These are phyloP conservation scores for Epizoanthus scotinus DNA, from an alignment of 92 coral and sea anemone genomes.

Conservation along the genomic window DNA sequence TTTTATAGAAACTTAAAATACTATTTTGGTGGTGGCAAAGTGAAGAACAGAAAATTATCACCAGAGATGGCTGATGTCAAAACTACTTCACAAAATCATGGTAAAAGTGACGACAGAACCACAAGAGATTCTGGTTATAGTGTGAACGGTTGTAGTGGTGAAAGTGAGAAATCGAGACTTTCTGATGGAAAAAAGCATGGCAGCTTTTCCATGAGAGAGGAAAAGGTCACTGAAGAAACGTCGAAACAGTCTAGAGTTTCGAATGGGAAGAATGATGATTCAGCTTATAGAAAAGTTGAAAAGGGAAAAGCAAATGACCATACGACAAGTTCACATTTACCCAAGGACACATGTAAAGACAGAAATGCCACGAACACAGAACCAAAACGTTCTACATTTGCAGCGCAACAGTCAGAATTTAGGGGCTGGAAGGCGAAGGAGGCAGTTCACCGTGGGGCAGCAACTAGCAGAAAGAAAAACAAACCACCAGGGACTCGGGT, in stretches of 20 bases:
- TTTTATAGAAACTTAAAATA: slow-evolving; percentile 61
- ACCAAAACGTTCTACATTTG: not conserved
- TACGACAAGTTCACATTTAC: slow-evolving; percentile 6
- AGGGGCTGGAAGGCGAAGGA: slow-evolving; percentile 18
- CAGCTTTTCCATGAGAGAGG: not conserved
- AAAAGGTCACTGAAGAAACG: not conserved
- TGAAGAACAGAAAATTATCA: slow-evolving; percentile 31
- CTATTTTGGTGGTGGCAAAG: slow-evolving; percentile 64
- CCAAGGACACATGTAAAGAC: not conserved
- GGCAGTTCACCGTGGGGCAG: not conserved
- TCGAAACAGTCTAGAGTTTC: not conserved
- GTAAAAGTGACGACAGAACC: slow-evolving; percentile 13
- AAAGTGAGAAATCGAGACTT: not conserved
- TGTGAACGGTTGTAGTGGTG: not conserved
- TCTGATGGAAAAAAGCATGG: not conserved
- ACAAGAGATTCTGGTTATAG: not conserved
- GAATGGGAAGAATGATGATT: not conserved
- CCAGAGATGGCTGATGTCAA: not conserved
- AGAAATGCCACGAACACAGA: not conserved
- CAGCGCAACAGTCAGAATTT: slow-evolving; percentile 10
- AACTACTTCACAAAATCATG: not conserved
- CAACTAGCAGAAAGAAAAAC: not conserved
- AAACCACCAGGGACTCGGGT: slow-evolving; percentile 14
- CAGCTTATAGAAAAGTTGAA: not conserved
- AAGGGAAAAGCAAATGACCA: not conserved